Evolutionary conservation across 2,797 vertebrate genomes (phyloP).

Genomic region (Pseudochirops cupreus): DNA sequence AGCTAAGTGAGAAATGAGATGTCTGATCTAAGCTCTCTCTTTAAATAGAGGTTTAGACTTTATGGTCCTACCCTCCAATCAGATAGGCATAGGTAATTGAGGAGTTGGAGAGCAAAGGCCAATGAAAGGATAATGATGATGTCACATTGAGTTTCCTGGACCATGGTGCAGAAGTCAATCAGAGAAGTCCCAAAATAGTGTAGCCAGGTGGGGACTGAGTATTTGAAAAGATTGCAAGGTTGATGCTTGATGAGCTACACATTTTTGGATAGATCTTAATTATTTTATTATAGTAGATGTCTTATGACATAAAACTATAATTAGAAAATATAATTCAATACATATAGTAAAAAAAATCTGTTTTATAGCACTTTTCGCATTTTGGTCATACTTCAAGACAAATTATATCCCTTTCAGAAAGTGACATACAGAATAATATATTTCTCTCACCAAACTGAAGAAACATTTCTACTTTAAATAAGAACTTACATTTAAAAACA

Average conservation of each 20-base stretch:
- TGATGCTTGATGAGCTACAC: not conserved
- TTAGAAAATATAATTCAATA: not conserved
- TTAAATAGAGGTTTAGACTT: not conserved
- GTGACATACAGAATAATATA: not conserved
- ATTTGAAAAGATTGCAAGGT: not conserved
- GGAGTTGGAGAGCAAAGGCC: not conserved
- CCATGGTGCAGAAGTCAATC: not conserved
- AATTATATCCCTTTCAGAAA: not conserved
- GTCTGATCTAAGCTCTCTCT: not conserved
- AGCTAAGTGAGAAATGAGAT: not conserved
- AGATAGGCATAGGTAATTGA: not conserved
- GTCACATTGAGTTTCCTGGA: not conserved
- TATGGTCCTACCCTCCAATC: not conserved
- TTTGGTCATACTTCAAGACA: not conserved
- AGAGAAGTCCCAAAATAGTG: not conserved
- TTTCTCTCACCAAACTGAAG: not conserved
- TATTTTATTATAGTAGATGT: conserved; percentile 13
- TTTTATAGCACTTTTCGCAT: not conserved
- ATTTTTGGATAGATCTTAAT: conserved; percentile 11
- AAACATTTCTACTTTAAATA: not conserved
- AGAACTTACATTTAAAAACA: not conserved
- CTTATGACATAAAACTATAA: conserved; percentile 30
- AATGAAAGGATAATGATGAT: not conserved
- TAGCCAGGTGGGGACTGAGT: not conserved
- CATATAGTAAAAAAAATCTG: conserved; percentile 9